Evolutionary conservation across 2,797 vertebrate genomes (phyloP).

Genomic region (Poeciliopsis turneri): DNA sequence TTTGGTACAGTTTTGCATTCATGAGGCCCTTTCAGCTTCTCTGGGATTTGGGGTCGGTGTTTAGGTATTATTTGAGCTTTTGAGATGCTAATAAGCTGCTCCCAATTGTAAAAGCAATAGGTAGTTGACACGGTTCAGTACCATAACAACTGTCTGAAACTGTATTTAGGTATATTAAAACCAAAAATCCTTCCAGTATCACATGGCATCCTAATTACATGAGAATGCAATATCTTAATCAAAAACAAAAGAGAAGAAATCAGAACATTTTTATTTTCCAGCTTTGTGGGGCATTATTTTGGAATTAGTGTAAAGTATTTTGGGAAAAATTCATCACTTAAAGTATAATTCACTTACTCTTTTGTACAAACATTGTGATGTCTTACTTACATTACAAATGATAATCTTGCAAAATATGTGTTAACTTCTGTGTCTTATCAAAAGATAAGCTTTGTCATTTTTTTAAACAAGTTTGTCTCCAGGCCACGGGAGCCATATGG

Average conservation of each 20-base stretch:
- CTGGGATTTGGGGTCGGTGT: not conserved
- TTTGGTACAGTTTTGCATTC: not conserved
- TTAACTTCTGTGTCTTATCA: constrained; percentile 5
- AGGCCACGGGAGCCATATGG: constrained; percentile 8
- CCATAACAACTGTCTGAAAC: not conserved
- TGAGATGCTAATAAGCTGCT: not conserved
- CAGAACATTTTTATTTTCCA: not conserved
- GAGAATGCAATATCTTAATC: not conserved
- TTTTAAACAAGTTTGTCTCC: constrained; percentile 10
- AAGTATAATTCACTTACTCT: too few relatives aligned
- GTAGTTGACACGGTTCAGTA: not conserved
- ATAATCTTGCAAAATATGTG: not conserved
- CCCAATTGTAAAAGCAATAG: not conserved
- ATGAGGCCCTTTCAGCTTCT: not conserved
- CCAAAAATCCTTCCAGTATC: too few relatives aligned
- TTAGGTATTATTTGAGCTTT: not conserved
- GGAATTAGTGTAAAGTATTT: not conserved
- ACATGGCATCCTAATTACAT: not conserved
- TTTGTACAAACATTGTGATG: not conserved
- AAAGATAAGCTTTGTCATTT: constrained; percentile 3
- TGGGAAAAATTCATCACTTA: not conserved
- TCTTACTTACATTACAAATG: too few relatives aligned
- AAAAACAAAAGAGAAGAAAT: not conserved
- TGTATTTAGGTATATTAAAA: too few relatives aligned
- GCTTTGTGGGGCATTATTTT: not conserved